Evolutionary conservation across 1,140 invertebrate genomes (phyloP).

Genomic region (Archegozetes longisetosus): DNA sequence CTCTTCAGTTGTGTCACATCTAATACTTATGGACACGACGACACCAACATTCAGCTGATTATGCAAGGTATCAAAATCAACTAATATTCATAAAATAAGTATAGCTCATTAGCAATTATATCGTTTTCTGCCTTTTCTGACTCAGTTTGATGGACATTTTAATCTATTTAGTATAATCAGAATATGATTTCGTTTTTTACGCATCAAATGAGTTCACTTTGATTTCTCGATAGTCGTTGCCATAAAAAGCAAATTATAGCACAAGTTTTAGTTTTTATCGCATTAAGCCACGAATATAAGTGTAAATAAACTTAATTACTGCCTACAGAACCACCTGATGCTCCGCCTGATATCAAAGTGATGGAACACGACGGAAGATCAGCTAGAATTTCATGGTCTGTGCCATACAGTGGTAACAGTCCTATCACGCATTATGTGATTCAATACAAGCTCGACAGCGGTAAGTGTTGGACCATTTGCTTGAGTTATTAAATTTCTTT

Average conservation of each 20-base stretch:
- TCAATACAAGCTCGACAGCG: constrained; percentile 25
- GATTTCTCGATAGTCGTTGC: no score
- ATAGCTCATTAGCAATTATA: constrained; percentile 8
- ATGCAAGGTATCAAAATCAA: constrained; percentile 35
- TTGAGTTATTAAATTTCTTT: no score
- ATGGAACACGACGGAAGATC: constrained; percentile 27
- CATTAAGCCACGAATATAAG: no score
- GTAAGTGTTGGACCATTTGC: constrained; percentile 17
- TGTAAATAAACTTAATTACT: no score
- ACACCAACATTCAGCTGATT: constrained; percentile 30
- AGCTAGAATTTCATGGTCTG: constrained; percentile 30
- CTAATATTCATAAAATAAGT: constrained; percentile 9
- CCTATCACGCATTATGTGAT: constrained; percentile 33
- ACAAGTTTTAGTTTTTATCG: no score
- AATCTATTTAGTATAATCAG: no score
- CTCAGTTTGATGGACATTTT: no score
- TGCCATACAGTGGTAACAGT: constrained; percentile 35
- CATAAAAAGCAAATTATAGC: no score
- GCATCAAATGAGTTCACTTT: no score
- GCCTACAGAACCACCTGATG: constrained; percentile 33
- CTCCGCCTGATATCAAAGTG: constrained; percentile 30
- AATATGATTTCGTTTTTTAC: no score
- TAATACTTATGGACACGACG: constrained; percentile 29
- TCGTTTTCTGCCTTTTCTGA: constrained; percentile 14
- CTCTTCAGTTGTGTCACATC: constrained; percentile 31